Percentiles rank a stretch among this genome's conserved stretches.
Conservation (phyloP, 2,888 invertebrate species). For the Andrena praecox region DNA sequence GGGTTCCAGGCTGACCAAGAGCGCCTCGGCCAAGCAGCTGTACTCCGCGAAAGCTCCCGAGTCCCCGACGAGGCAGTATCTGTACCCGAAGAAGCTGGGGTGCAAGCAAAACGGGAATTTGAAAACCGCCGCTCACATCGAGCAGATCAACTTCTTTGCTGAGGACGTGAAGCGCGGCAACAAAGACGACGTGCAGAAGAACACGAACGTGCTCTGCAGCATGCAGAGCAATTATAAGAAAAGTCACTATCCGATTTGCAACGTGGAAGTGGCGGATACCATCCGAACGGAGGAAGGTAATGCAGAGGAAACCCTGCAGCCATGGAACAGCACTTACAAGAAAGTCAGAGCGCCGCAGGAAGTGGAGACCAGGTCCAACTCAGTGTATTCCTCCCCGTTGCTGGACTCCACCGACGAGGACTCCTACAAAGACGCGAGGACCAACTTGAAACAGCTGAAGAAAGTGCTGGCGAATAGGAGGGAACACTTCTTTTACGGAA, state of each 20-base stretch:
- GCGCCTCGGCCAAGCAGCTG: conserved; percentile 44
- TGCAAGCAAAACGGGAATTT: conserved; percentile 11
- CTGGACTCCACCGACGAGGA: conserved; percentile 66
- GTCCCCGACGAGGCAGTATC: conserved; percentile 22
- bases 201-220: conserved; percentile 1
- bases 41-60: not conserved
- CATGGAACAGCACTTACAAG: conserved; percentile 42
- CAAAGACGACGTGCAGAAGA: conserved; percentile 26
- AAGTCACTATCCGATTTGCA: not conserved
- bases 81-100: not conserved
- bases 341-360: conserved; percentile 32
- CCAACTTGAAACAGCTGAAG: conserved; percentile 71
- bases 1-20: conserved; percentile 21
- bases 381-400: conserved; percentile 42
- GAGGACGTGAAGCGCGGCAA: conserved; percentile 16
- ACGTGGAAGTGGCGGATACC: not conserved
- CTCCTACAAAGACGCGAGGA: conserved; percentile 64
- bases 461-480: conserved; percentile 72
- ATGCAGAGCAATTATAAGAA: conserved; percentile 30
- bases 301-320: conserved; percentile 3
- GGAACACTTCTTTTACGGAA: conserved; percentile 75
- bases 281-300: conserved; percentile 15
- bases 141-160: conserved; percentile 31
- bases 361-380: conserved; percentile 25
- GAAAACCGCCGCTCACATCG: conserved; percentile 6